phyloP scores from a whole-genome alignment of 1,140 invertebrate genomes.

The Brachionus koreanus region DNA sequence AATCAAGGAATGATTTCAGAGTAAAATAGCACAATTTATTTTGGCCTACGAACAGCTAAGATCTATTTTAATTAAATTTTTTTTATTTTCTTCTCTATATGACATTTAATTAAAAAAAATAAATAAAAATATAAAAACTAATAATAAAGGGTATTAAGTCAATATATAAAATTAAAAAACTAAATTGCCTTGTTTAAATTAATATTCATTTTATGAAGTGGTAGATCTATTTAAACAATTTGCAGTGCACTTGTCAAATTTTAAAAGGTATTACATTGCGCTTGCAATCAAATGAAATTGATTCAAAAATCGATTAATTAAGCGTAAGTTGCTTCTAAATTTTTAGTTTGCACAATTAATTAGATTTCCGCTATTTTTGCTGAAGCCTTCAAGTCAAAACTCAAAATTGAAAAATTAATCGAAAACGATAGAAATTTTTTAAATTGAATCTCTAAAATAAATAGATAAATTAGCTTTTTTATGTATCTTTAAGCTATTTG shows the following conservation, averaged over 20 bases:
- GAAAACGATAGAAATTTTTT: background rate
- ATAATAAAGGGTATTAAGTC: no score
- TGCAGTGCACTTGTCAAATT: background rate
- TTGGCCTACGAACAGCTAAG: no score
- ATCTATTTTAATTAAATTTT: no score
- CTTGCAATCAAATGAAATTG: background rate
- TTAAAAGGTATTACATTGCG: background rate
- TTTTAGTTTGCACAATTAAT: constrained; percentile 5
- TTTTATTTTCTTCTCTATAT: no score
- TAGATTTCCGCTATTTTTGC: constrained; percentile 51
- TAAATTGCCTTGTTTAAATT: background rate
- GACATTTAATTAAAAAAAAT: no score
- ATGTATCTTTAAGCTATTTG: background rate
- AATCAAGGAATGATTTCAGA: no score
- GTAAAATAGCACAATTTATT: no score
- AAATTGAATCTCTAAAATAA: background rate
- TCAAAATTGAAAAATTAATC: constrained; percentile 32
- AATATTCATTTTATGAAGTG: background rate
- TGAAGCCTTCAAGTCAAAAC: constrained; percentile 41
- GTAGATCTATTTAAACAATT: background rate
- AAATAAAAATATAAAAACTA: no score
- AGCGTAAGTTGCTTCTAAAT: background rate
- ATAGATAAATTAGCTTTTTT: background rate
- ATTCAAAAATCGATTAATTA: constrained; percentile 16
- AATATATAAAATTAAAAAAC: no score